Base-by-base conservation (phyloP, 2,888 invertebrate species). In the Mythimna pallens region DNA sequence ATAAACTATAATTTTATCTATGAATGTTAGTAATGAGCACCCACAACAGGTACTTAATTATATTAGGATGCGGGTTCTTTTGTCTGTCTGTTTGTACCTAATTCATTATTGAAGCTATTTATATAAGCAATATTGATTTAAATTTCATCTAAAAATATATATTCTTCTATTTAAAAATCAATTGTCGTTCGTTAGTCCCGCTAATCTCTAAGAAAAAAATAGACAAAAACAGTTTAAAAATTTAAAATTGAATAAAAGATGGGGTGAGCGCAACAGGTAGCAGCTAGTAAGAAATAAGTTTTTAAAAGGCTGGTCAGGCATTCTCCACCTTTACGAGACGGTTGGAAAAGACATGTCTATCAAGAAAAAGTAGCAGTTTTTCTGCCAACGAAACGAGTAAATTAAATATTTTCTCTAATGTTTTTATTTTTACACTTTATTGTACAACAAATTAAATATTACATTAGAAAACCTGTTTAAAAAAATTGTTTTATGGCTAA, bases 1-100 rank as follows among this genome's bases (percentile, higher is more conserved):
- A n/a, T 57, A 69, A 50, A 65, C 62, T n/a, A 52, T 65, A 34
- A 3, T 64, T 64, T 69, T 82, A 67, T 70, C 47, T 66, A 80
- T 43, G 76, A 74, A 70, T 66, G 68, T 64, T 7, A n/a, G 20
- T 69, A 70, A 80, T 73, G 58, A 55, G 40, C 10, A 62, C 58
- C 17, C 14, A 34, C 10, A 63, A 22, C 17, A 25, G 36, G 50
- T 50, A 36, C 0, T 2, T 61, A 43, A 6, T 22, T 22, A n/a
- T 58, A 58, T 58, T 2, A 0, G 6, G 3, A 17, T 57, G 17
- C 6, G 25, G 2, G 2, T 47, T 14, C 6, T 17, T 47, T 17
- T 47, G 47, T n/a, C 8, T 8, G 8, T 47, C 20, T 50, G 50
- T 20, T 50, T 50, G 50, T 50, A n/a, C 5, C 20, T n/a, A 47